phyloP scores from a whole-genome alignment of 2,797 vertebrate genomes.

The Cyclopterus lumpus region DNA sequence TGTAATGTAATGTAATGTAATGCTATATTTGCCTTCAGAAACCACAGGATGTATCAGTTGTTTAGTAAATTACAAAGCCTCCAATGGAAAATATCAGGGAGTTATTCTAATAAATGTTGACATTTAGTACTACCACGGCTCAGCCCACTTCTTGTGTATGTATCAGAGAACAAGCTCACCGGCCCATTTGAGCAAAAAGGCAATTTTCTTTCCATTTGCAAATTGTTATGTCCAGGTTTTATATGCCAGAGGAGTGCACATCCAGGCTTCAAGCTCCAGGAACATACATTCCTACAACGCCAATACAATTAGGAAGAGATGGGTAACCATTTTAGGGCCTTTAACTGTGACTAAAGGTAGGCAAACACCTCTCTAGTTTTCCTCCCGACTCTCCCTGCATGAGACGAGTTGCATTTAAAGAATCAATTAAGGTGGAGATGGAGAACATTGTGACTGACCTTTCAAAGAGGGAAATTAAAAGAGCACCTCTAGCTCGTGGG shows the following conservation, averaged over 20 bases:
- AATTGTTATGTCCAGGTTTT: conserved; percentile 55
- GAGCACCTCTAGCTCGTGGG: conserved; percentile 83
- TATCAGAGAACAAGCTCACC: conserved; percentile 61
- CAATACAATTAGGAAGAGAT: conserved; percentile 56
- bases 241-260: conserved; percentile 47
- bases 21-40: conserved; percentile 16
- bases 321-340: conserved; percentile 58
- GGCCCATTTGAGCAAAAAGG: conserved; percentile 42
- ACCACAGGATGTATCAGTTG: conserved; percentile 13
- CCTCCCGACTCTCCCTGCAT: conserved; percentile 40
- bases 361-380: conserved; percentile 65
- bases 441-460: conserved; percentile 84
- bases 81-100: conserved; percentile 43
- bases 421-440: conserved; percentile 85
- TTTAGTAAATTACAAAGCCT: conserved; percentile 40
- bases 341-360: conserved; percentile 69
- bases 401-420: conserved; percentile 80
- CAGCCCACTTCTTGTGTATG: conserved; percentile 32
- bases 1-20: too few relatives aligned
- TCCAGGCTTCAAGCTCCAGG: conserved; percentile 35
- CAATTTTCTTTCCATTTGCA: conserved; percentile 61
- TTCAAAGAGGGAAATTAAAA: conserved; percentile 85
- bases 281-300: conserved; percentile 48
- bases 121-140: conserved; percentile 57
- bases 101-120: conserved; percentile 57